Evolutionary conservation across 2,888 invertebrate genomes (phyloP), one percentile per base, ranked within the genome.

Genomic region (Dasysyrphus albostriatus): DNA sequence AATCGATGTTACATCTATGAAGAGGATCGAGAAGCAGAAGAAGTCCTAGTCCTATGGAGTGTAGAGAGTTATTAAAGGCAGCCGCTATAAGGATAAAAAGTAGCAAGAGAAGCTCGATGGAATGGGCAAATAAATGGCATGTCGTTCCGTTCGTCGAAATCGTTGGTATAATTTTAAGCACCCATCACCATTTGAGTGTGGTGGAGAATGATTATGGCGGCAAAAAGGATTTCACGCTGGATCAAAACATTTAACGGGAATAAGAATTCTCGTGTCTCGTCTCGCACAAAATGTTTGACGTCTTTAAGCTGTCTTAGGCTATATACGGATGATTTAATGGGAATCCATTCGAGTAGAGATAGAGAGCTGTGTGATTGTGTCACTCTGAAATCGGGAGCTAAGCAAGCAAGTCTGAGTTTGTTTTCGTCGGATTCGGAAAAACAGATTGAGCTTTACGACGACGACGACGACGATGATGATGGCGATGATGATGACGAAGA

Each of bases 1-100:
- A 75, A 87, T 87, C 85, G 73, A 85, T 77, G 85, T 81, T 39
- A 82, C 77, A 70, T 56, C 74, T 67, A 72, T 74, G 61, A 69
- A 49, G 73, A 65, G 49, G 63, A 80, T 58, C 58, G 47, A 74
- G 14, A 34, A 56, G 19, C 32, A 29, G 47, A 2, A 24, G 24
- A 2, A 24, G 24, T 24, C 24, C 24, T 49, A n/a, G 29, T 65
- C 0, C 10, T 37, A 24, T 24, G 65, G 51, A 39, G 63, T 2
- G 32, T 1, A 56, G 61, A n/a, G 56, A 69, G 67, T 56, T 70
- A 70, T 76, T 81, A 58, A 37, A 19, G 59, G 29, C 67, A 73
- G 39, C 78, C 63, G 0, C 10, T 32, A 61, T 32, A 61, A 12
- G 24, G 63, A 83, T 83, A 73, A 61, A 32, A 44, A 37, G 8